Base-by-base conservation (phyloP, 2,888 invertebrate species). In the Metallyticus violacea region DNA sequence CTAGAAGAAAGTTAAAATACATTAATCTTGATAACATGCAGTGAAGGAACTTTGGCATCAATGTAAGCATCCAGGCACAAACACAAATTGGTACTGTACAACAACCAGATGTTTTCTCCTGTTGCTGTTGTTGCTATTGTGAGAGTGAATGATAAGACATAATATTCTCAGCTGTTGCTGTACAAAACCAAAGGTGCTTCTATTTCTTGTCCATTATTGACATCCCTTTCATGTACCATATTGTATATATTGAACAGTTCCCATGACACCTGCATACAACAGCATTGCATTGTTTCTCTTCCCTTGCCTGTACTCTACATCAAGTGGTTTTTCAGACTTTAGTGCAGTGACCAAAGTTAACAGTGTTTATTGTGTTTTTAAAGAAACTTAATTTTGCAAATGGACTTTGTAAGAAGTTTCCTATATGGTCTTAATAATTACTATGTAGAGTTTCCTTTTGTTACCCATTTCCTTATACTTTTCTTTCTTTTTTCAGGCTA, bases 171-270 rank as follows among this genome's bases (percentile, higher is more conserved):
- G 40, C 40, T 62, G 25, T 26, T 76, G 76, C 82, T 26, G 62
- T 82, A 76, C 79, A 85, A 85, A 78, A 85, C 85, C 85, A 85
- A 85, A 85, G 85, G 85, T 85, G 85, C 80, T 85, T 80, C 27
- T 30, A 22, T 80, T 80, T 26, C 76, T 85, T 62, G 27, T 76
- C 15, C 40, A 62, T 62, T 81, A 81, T 81, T 81, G 28, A 25
- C 30, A 81, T 62, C 40, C 15, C 40, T 62, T 62, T 62, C 40
- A 62, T 62, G 40, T 62, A 62, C 9, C 40, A 62, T 62, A 15
- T 9, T 62, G 15, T 62, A 62, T 62, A 62, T 62, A 40, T 2
- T 40, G 40, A 40, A 9, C 15, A 62, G 40, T 62, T 62, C 40
- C 40, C 40, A 62, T 62, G 40, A 62, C 40, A 62, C 40, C 40